These are phyloP conservation scores for Ypsolopha scabrella DNA, from an alignment of 2,888 invertebrate species.

Conservation along the genomic window DNA sequence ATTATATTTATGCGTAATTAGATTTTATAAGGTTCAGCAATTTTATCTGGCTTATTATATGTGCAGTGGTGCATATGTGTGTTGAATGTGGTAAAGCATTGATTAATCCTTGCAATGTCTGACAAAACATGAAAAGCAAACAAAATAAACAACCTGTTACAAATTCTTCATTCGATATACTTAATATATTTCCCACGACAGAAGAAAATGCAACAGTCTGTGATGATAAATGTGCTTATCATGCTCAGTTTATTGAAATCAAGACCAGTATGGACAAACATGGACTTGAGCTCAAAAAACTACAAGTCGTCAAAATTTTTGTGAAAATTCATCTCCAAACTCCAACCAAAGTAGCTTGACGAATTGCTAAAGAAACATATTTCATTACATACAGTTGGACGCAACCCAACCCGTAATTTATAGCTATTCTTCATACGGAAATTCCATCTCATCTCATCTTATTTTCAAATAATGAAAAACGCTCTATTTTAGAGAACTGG, in stretches of 20 bases:
- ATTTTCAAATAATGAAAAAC: too few species aligned
- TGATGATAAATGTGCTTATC: not conserved
- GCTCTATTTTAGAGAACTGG: too few species aligned
- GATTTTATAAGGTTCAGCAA: not conserved
- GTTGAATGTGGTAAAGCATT: not conserved
- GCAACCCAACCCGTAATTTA: slow-evolving; percentile 40
- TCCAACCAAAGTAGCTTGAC: slow-evolving; percentile 32
- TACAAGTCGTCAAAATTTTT: too few species aligned
- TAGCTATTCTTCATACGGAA: too few species aligned
- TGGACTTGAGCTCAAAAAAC: not conserved
- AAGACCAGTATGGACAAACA: too few species aligned
- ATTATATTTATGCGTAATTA: too few species aligned
- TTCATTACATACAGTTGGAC: slow-evolving; percentile 57
- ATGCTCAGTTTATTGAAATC: not conserved
- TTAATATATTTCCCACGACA: not conserved
- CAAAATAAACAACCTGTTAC: slow-evolving; percentile 25
- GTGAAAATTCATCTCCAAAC: slow-evolving; percentile 5
- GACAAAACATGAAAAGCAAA: slow-evolving; percentile 45
- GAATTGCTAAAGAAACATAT: slow-evolving; percentile 29
- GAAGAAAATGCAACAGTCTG: not conserved
- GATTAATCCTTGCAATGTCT: slow-evolving; percentile 61
- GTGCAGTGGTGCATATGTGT: not conserved
- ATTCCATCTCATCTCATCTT: too few species aligned
- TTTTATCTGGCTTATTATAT: not conserved
- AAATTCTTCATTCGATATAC: slow-evolving; percentile 15